These are phyloP conservation scores for Ia io DNA, from an alignment of 2,113 vertebrate species.

Conservation along the genomic window DNA sequence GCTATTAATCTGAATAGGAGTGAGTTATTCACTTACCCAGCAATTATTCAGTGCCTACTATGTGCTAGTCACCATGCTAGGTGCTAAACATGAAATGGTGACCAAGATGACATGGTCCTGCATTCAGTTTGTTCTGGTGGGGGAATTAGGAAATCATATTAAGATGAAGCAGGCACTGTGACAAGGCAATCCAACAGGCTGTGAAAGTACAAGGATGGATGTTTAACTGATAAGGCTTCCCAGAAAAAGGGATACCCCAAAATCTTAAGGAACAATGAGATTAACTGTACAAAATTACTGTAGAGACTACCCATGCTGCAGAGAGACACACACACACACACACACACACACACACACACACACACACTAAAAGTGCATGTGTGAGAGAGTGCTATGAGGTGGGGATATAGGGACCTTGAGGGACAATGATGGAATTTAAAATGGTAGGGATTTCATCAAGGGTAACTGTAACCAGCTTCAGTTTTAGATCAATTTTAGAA, in stretches of 20 bases:
- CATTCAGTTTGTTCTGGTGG: background rate
- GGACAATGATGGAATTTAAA: background rate
- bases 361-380: background rate
- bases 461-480: background rate
- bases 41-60: background rate
- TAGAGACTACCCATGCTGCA: background rate
- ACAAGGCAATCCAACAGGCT: background rate
- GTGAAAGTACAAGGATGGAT: background rate
- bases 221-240: background rate
- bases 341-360: background rate
- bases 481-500: background rate
- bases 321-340: background rate
- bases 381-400: background rate
- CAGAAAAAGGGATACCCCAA: background rate
- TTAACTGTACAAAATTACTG: background rate
- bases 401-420: background rate
- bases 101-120: background rate
- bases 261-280: background rate
- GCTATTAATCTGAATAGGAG: background rate
- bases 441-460: background rate
- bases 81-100: background rate
- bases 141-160: background rate
- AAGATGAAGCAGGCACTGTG: background rate
- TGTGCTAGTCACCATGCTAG: background rate
- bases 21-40: background rate